Percentiles rank a stretch among this genome's conserved stretches.
phyloP scores from a whole-genome alignment of 1,140 invertebrate genomes.

The Nephotettix cincticeps region DNA sequence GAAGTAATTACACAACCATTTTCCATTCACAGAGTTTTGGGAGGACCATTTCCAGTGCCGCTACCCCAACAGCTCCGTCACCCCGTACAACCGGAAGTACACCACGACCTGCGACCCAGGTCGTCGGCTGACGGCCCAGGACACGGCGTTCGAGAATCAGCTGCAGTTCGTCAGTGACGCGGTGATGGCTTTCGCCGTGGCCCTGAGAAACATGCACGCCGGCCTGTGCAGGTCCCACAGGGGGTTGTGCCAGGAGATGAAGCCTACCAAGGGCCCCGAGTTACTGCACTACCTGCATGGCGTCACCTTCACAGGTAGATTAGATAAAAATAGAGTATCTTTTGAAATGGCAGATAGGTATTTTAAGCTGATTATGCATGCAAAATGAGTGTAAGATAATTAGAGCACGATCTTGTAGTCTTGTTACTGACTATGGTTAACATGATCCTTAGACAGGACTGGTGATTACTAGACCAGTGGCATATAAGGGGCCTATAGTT shows the following conservation, averaged over 20 bases:
- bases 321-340: too few relatives aligned
- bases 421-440: too few relatives aligned
- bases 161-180: slow-evolving; percentile 92
- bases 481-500: too few relatives aligned
- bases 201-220: slow-evolving; percentile 78
- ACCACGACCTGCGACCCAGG: slow-evolving; percentile 64
- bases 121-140: slow-evolving; percentile 67
- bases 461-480: too few relatives aligned
- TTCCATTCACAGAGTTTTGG: slow-evolving; percentile 88
- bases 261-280: slow-evolving; percentile 80
- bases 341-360: too few relatives aligned
- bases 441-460: too few relatives aligned
- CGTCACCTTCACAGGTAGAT: slow-evolving; percentile 83
- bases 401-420: too few relatives aligned
- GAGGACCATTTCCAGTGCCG: slow-evolving; percentile 86
- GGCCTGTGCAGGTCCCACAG: slow-evolving; percentile 62
- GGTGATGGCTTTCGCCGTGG: slow-evolving; percentile 87
- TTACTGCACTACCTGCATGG: slow-evolving; percentile 80
- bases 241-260: slow-evolving; percentile 85
- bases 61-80: slow-evolving; percentile 71
- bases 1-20: neutral
- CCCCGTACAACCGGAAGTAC: slow-evolving; percentile 80
- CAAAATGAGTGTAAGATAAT: too few relatives aligned
- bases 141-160: slow-evolving; percentile 84
- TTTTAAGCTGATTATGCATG: too few relatives aligned